These are phyloP conservation scores for Pristionchus exspectatus DNA, from an alignment of 2,888 invertebrate species.

Conservation along the genomic window DNA sequence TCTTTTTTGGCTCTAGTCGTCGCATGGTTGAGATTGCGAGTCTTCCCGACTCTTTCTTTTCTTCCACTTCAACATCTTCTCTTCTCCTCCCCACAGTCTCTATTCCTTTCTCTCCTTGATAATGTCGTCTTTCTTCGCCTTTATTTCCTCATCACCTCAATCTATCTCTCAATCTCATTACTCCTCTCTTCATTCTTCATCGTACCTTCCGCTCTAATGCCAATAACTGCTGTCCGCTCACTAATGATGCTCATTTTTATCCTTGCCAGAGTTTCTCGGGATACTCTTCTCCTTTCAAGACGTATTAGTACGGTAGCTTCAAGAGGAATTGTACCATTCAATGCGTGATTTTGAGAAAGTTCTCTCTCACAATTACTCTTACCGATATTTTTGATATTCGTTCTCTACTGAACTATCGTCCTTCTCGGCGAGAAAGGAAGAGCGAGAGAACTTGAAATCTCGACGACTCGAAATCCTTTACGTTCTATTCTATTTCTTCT, in stretches of 20 bases:
- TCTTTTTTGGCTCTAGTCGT: slow-evolving; percentile 45
- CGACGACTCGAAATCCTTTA: not conserved
- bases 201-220: slow-evolving; percentile 47
- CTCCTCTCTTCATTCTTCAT: slow-evolving; percentile 31
- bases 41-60: slow-evolving; percentile 50
- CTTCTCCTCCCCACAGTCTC: slow-evolving; percentile 40
- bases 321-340: not conserved
- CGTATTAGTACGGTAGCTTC: slow-evolving; percentile 30
- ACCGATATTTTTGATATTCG: slow-evolving; percentile 20
- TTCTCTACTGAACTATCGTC: slow-evolving; percentile 13
- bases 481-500: not conserved
- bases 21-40: slow-evolving; percentile 35
- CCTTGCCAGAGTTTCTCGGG: slow-evolving; percentile 17
- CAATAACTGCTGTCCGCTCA: slow-evolving; percentile 21
- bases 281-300: not conserved
- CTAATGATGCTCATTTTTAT: slow-evolving; percentile 42
- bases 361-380: not conserved
- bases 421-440: not conserved
- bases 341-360: not conserved
- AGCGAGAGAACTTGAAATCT: slow-evolving; percentile 18
- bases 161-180: slow-evolving; percentile 20
- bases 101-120: slow-evolving; percentile 53
- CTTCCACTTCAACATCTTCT: slow-evolving; percentile 34
- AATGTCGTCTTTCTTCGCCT: slow-evolving; percentile 62
- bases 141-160: slow-evolving; percentile 38